phyloP scores from a whole-genome alignment of 1,140 invertebrate species.

The Drosophila tsacasi region DNA sequence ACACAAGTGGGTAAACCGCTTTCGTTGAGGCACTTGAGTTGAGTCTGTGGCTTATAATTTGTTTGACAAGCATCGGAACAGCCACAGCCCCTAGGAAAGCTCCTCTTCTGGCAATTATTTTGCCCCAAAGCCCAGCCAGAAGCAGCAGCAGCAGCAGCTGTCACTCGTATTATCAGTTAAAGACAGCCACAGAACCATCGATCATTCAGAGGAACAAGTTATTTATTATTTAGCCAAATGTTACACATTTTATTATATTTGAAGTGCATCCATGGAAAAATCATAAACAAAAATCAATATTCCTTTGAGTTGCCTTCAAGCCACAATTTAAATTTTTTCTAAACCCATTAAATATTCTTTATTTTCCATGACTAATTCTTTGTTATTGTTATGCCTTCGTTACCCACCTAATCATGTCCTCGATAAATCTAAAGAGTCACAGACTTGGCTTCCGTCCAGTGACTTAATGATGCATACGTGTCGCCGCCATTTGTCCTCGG shows the following conservation, averaged over 20 bases:
- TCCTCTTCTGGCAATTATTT: slow-evolving; percentile 7
- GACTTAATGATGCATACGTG: slow-evolving; percentile 76
- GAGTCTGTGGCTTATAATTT: slow-evolving; percentile 72
- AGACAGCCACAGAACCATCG: neutral
- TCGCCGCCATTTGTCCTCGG: slow-evolving; percentile 56
- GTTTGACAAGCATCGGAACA: slow-evolving; percentile 75
- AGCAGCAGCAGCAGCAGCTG: neutral
- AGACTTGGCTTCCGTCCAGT: slow-evolving; percentile 58
- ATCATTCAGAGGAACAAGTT: neutral
- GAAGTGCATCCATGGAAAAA: too few species aligned
- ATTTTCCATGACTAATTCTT: neutral
- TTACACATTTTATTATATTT: too few species aligned
- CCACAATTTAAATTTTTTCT: too few species aligned
- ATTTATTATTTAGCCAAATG: neutral
- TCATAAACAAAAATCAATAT: too few species aligned
- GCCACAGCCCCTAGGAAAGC: slow-evolving; percentile 18
- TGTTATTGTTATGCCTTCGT: neutral
- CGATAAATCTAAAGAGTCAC: slow-evolving; percentile 4
- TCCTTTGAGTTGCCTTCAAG: too few species aligned
- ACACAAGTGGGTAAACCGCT: slow-evolving; percentile 66
- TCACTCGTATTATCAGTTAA: neutral
- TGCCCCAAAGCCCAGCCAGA: slow-evolving; percentile 1
- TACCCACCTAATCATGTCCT: slow-evolving; percentile 10
- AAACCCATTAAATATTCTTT: too few species aligned
- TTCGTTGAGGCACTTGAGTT: slow-evolving; percentile 64